Conservation (phyloP, 2,113 vertebrate genomes). For the Sinocyclocheilus anshuiensis region DNA sequence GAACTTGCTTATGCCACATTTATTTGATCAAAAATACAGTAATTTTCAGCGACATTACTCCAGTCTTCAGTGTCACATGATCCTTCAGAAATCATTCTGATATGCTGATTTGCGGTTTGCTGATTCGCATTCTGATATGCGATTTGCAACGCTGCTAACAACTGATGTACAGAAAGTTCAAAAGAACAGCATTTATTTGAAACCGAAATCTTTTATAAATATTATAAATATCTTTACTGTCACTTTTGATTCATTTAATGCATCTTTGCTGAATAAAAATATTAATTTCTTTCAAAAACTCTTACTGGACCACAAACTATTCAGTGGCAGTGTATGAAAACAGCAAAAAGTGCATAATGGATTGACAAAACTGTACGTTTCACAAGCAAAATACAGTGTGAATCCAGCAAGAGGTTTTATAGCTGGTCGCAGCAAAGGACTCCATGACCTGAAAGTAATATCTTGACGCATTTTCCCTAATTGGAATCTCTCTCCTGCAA, state of each 20-base stretch:
- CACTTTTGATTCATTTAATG: not conserved
- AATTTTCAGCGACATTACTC: no score
- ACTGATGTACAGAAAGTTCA: not conserved
- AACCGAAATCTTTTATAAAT: no score
- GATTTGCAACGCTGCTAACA: no score
- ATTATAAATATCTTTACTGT: no score
- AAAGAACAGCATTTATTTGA: not conserved
- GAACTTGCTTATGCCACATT: not conserved
- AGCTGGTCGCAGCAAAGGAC: conserved; percentile 61
- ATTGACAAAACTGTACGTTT: not conserved
- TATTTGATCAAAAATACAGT: no score
- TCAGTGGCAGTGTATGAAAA: not conserved
- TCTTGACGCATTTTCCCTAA: not conserved
- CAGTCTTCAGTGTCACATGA: no score
- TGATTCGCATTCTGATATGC: no score
- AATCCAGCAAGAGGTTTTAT: not conserved
- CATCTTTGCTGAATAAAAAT: not conserved
- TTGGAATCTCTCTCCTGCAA: not conserved
- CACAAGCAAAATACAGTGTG: not conserved
- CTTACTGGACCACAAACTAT: not conserved
- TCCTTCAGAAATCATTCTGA: no score
- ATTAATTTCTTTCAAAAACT: not conserved
- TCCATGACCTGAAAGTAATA: conserved; percentile 65
- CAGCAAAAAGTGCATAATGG: not conserved
- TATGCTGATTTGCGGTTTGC: no score